Conservation (phyloP, 2,888 invertebrate species). For the Laspeyria flexula region DNA sequence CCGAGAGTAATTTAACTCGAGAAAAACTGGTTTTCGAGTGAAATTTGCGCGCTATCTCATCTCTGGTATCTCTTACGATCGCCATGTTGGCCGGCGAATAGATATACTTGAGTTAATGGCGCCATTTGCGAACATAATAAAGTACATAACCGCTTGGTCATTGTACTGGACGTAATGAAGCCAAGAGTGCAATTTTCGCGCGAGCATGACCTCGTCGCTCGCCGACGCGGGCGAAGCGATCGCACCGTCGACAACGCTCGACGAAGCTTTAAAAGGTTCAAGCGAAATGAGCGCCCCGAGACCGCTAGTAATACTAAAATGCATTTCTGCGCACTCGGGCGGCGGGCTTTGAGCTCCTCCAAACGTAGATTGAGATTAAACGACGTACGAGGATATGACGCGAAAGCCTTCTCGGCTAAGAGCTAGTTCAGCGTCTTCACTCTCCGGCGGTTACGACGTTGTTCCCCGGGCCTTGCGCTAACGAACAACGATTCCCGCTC, state of each 20-base stretch:
- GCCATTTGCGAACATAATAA: conserved; percentile 52
- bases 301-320: conserved; percentile 72
- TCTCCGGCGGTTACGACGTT: conserved; percentile 53
- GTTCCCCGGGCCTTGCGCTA: conserved; percentile 51
- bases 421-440: conserved; percentile 30
- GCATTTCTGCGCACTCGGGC: conserved; percentile 70
- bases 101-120: conserved; percentile 55
- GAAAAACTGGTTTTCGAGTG: conserved; percentile 66
- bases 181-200: conserved; percentile 68
- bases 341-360: conserved; percentile 71
- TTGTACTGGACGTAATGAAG: conserved; percentile 67
- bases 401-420: conserved; percentile 28
- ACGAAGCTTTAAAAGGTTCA: conserved; percentile 56
- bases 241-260: conserved; percentile 43
- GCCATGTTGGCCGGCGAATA: conserved; percentile 45
- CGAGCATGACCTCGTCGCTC: conserved; percentile 57
- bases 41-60: conserved; percentile 66
- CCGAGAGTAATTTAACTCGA: conserved; percentile 62
- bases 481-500: conserved; percentile 83
- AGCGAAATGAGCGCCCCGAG: conserved; percentile 66
- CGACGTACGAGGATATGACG: conserved; percentile 38
- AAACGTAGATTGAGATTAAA: conserved; percentile 69
- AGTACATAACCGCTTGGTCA: conserved; percentile 60
- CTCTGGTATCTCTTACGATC: conserved; percentile 54
- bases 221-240: too few species aligned